These are phyloP conservation scores for Ceyx cyanopectus DNA, from an alignment of 2,113 vertebrate genomes.

Conservation along the genomic window DNA sequence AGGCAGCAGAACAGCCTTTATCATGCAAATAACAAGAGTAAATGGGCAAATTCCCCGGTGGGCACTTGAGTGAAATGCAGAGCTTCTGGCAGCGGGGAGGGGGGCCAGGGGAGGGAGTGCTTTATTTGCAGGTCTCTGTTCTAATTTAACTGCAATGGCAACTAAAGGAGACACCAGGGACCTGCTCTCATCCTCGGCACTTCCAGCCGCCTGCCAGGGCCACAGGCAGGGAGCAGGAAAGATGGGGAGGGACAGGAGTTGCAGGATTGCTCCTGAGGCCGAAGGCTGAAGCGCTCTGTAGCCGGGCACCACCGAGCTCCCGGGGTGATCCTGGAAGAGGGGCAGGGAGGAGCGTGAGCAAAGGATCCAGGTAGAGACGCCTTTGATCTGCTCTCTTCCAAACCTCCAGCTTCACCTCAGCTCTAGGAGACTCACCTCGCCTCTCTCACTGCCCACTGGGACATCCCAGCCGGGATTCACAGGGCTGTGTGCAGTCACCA, in stretches of 20 bases:
- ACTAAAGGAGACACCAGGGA: conserved; percentile 86
- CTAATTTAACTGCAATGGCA: conserved; percentile 90
- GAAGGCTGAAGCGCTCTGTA: not conserved
- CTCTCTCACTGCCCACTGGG: not conserved
- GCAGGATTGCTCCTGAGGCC: not conserved
- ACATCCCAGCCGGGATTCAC: not conserved
- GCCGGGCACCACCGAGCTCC: not conserved
- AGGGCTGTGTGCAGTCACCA: not conserved
- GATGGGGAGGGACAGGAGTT: not conserved
- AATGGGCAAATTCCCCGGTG: conserved; percentile 88
- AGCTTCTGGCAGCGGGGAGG: conserved; percentile 59
- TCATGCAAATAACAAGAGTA: conserved; percentile 93
- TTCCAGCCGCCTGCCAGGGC: conserved; percentile 69
- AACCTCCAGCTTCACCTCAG: not conserved
- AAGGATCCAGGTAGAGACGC: not conserved
- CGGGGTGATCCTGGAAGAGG: not conserved
- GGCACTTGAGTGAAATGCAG: conserved; percentile 88
- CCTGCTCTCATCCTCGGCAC: conserved; percentile 80
- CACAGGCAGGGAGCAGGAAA: not conserved
- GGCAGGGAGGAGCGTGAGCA: not conserved
- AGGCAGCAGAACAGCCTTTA: conserved; percentile 82
- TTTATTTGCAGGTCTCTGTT: conserved; percentile 86
- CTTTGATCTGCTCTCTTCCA: not conserved
- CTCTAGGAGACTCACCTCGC: not conserved
- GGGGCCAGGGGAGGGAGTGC: conserved; percentile 21